Evolutionary conservation across 2,888 invertebrate species (phyloP), one percentile per base, ranked within the genome.

Genomic region (Sabatieria punctata): DNA sequence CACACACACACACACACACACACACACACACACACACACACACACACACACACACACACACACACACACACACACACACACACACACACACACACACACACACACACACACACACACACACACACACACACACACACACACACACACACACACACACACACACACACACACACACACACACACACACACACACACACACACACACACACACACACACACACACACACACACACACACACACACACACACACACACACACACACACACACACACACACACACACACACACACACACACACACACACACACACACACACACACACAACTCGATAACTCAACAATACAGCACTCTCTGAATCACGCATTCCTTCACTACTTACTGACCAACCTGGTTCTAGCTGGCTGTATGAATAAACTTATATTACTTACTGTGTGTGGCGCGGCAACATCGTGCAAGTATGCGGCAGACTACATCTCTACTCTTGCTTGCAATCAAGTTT

Each of bases 1-100:
- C 45, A 47, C 45, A 45, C 47, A 45, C 45, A 45, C 47, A 45
- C 45, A 45, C 47, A 45, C 45, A 45, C 47, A 45, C 45, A 45
- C 47, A 45, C 45, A 45, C 47, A 45, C 45, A 45, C 47, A 45
- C 23, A 45, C 11, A 45, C 45, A 45, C 47, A 46, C 45, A 45
- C 47, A 45, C 45, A 45, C 47, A 45, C 23, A 45, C 47, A 45
- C 33, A 33, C 33, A 33, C 33, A 33, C 33, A 33, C 33, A 33
- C 33, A 33, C 33, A 33, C 33, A 33, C 33, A 33, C 33, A 33
- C 33, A 33, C 33, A 33, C 33, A 33, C 33, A 33, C 33, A 33
- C 33, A 33, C 33, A 33, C 33, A 33, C 33, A 33, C 33, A 33
- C 33, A 33, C 33, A 33, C 33, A 33, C 33, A 33, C 33, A 33